A percentile compares a stretch with the other conserved stretches of the same genome.
Conservation (phyloP, 2,113 vertebrate species). For the Collichthys lucidus region DNA sequence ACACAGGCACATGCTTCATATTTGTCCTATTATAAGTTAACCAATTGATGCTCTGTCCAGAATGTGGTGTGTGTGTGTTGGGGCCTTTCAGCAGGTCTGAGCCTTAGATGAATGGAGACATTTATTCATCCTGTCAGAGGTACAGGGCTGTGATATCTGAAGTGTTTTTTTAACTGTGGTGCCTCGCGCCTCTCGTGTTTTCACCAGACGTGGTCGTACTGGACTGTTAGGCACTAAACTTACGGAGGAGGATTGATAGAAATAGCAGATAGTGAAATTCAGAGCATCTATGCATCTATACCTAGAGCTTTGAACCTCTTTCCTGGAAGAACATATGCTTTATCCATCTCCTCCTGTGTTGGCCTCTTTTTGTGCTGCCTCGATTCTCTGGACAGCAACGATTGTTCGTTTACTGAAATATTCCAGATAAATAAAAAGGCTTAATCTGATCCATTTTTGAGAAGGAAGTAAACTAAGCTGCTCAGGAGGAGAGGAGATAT, state of each 20-base stretch:
- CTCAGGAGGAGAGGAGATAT: constrained; percentile 33
- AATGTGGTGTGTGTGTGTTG: not conserved
- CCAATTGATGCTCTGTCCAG: constrained; percentile 1
- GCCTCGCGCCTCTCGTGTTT: not conserved
- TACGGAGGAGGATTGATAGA: constrained; percentile 48
- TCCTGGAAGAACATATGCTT: constrained; percentile 72
- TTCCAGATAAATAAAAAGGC: constrained; percentile 9
- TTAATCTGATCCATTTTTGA: constrained; percentile 55
- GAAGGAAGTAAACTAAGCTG: constrained; percentile 31
- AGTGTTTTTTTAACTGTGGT: constrained; percentile 14
- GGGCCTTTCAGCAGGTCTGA: not conserved
- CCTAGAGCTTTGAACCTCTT: constrained; percentile 44
- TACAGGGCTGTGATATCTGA: constrained; percentile 9
- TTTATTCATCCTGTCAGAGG: constrained; percentile 11
- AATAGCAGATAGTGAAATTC: constrained; percentile 53
- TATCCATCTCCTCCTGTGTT: constrained; percentile 50
- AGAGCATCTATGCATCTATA: constrained; percentile 38
- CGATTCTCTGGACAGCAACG: constrained; percentile 30
- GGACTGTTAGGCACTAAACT: constrained; percentile 5
- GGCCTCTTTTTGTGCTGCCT: constrained; percentile 32
- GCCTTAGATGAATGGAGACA: not conserved
- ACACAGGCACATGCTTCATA: constrained; percentile 46
- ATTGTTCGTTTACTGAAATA: constrained; percentile 16
- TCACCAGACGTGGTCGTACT: not conserved
- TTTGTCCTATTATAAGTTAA: constrained; percentile 42